phyloP scores from a whole-genome alignment of 2,888 invertebrate species.

The Ferdinandea cuprea region DNA sequence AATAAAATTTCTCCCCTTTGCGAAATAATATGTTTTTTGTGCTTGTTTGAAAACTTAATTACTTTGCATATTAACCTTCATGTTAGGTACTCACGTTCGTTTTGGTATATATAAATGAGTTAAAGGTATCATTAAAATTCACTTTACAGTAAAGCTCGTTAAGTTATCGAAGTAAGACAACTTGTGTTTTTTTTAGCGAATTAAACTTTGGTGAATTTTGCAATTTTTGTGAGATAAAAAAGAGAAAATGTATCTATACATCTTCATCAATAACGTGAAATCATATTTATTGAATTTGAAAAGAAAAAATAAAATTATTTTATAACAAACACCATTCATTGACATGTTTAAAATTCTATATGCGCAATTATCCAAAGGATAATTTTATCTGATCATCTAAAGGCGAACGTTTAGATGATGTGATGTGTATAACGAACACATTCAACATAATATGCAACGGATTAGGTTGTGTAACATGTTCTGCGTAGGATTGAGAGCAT shows the following conservation, averaged over 20 bases:
- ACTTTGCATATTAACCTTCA: background rate
- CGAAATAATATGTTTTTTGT: background rate
- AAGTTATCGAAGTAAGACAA: constrained; percentile 27
- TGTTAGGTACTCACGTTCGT: too few relatives aligned
- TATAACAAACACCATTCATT: too few relatives aligned
- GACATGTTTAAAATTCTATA: constrained; percentile 6
- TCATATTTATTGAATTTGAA: too few relatives aligned
- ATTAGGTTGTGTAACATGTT: constrained; percentile 48
- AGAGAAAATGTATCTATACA: background rate
- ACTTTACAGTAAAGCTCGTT: constrained; percentile 6
- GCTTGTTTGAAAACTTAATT: background rate
- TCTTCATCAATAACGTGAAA: background rate
- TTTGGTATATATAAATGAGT: background rate
- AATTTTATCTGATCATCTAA: constrained; percentile 17
- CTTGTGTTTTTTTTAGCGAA: constrained; percentile 4
- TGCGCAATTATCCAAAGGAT: constrained; percentile 20
- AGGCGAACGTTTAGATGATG: constrained; percentile 1
- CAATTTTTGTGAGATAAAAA: background rate
- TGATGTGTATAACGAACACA: background rate
- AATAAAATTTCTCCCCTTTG: background rate
- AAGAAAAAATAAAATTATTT: too few relatives aligned
- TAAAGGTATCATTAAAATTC: constrained; percentile 4
- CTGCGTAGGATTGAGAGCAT: constrained; percentile 9
- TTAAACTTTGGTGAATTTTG: constrained; percentile 4
- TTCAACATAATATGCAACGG: constrained; percentile 36